Evolutionary conservation across 1,140 invertebrate species (phyloP).

Genomic region (Hyles vespertilio): DNA sequence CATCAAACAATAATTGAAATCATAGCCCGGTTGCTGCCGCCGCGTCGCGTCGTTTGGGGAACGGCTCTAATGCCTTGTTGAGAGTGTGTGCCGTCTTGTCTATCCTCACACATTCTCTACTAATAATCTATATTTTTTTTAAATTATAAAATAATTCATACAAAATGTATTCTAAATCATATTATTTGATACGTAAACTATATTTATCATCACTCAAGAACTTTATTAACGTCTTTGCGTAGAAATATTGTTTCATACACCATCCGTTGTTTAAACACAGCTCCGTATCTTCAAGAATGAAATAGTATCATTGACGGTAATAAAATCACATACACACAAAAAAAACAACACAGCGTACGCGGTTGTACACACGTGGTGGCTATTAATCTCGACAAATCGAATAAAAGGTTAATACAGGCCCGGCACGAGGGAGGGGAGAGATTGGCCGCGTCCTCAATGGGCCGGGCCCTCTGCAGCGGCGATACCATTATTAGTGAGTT

Average conservation of each 20-base stretch:
- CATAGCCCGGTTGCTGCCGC: constrained; percentile 37
- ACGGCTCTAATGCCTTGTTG: constrained; percentile 24
- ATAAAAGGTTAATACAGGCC: constrained; percentile 63
- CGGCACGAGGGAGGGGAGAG: constrained; percentile 43
- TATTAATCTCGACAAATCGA: constrained; percentile 67
- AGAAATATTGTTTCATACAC: too few relatives aligned
- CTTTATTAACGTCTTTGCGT: too few relatives aligned
- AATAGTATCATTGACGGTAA: too few relatives aligned
- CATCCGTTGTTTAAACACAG: too few relatives aligned
- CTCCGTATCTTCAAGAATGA: too few relatives aligned
- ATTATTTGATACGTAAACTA: too few relatives aligned
- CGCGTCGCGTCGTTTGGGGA: constrained; percentile 25
- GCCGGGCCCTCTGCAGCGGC: constrained; percentile 45
- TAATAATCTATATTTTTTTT: too few relatives aligned
- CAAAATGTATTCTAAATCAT: too few relatives aligned
- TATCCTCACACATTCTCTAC: not conserved
- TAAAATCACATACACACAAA: constrained; percentile 2
- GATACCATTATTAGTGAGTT: constrained; percentile 73
- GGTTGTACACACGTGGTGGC: constrained; percentile 43
- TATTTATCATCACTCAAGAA: too few relatives aligned
- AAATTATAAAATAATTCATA: too few relatives aligned
- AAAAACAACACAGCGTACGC: not conserved
- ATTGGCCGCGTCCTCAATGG: constrained; percentile 57
- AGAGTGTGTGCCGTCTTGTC: constrained; percentile 4
- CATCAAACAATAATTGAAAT: constrained; percentile 73